phyloP scores from a whole-genome alignment of 2,113 vertebrate genomes.

The Brachyistius frenatus region DNA sequence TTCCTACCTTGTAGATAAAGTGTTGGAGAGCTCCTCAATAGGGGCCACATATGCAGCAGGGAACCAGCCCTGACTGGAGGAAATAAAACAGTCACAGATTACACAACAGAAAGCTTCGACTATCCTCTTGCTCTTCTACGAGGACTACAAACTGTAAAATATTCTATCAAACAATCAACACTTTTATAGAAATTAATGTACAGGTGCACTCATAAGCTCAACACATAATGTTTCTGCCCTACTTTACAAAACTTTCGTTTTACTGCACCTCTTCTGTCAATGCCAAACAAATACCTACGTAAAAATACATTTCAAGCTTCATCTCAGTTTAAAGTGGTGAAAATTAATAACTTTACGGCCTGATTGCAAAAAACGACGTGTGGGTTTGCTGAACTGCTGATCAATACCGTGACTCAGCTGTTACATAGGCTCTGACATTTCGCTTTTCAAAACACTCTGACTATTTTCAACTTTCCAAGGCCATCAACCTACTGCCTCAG shows the following conservation, averaged over 20 bases:
- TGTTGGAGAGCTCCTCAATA: constrained; percentile 75
- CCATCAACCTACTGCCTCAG: not conserved
- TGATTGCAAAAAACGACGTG: not conserved
- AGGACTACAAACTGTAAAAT: not conserved
- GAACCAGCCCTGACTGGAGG: constrained; percentile 94
- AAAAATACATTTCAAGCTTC: not conserved
- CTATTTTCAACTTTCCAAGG: not conserved
- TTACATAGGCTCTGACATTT: not conserved
- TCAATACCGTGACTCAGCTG: not conserved
- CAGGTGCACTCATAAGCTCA: not conserved
- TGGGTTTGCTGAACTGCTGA: not conserved
- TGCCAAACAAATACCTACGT: not conserved
- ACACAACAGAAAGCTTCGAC: not conserved
- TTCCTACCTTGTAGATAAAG: constrained; percentile 70
- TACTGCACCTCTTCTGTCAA: not conserved
- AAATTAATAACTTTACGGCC: not conserved
- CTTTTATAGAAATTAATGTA: not conserved
- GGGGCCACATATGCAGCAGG: constrained; percentile 93
- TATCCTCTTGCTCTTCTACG: not conserved
- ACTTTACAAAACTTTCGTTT: not conserved
- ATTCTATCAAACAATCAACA: not conserved
- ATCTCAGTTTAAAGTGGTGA: not conserved
- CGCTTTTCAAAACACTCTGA: not conserved
- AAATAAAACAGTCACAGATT: constrained; percentile 8
- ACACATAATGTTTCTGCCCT: not conserved